Percentiles rank a stretch among this genome's conserved stretches.
Conservation (phyloP, 2,113 vertebrate genomes). For the Pelecanoides urinatrix region DNA sequence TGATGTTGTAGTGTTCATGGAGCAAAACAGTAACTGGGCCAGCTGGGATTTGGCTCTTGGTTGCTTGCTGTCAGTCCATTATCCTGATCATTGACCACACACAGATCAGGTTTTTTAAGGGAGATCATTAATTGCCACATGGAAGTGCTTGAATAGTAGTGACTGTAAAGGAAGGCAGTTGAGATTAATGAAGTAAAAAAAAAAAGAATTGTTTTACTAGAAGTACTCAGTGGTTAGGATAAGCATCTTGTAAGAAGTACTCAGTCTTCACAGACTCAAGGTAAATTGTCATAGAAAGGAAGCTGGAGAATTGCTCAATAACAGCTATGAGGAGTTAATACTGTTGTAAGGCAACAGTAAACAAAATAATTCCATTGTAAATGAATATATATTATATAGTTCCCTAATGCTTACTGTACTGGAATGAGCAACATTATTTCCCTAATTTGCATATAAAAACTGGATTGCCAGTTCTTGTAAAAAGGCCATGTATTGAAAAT, state of each 20-base stretch:
- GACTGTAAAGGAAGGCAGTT: background rate
- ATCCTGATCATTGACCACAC: accelerated
- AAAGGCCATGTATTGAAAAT: background rate
- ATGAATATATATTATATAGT: background rate
- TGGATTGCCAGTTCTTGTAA: background rate
- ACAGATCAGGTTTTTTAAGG: background rate
- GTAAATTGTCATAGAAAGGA: background rate
- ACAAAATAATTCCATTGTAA: background rate
- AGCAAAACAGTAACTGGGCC: background rate
- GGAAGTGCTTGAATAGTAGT: background rate
- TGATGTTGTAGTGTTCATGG: background rate
- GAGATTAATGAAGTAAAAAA: background rate
- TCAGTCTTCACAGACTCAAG: background rate
- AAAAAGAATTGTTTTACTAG: background rate
- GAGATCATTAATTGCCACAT: background rate
- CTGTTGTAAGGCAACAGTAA: background rate
- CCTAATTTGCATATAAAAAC: background rate
- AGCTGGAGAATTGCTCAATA: background rate
- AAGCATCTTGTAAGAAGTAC: background rate
- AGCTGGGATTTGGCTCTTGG: background rate
- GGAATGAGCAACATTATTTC: background rate
- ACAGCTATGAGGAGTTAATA: background rate
- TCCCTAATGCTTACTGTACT: background rate
- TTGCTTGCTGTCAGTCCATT: background rate
- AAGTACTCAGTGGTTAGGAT: background rate